Conservation (phyloP, 2,888 invertebrate species). For the Ichneumoninae sp. region DNA sequence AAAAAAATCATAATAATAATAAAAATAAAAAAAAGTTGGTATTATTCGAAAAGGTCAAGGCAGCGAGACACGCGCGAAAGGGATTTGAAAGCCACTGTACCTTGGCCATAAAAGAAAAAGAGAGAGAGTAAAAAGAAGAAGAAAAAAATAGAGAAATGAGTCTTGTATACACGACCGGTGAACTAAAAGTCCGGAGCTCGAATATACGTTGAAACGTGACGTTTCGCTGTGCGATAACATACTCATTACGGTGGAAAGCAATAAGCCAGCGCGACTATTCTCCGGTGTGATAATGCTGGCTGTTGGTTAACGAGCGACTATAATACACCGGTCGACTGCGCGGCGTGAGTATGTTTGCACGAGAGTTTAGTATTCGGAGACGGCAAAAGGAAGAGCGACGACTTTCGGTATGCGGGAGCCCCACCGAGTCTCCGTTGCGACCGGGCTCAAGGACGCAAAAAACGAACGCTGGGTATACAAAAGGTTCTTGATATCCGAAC, state of each 20-base stretch:
- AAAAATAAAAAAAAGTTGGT: neutral
- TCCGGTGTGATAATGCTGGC: conserved; percentile 8
- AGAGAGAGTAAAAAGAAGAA: neutral
- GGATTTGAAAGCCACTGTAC: conserved; percentile 45
- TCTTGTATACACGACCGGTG: neutral
- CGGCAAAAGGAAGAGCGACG: conserved; percentile 40
- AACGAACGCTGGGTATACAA: conserved; percentile 29
- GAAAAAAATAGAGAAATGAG: neutral
- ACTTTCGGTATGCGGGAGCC: conserved; percentile 41
- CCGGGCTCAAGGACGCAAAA: conserved; percentile 49
- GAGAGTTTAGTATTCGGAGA: conserved; percentile 55
- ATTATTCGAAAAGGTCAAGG: conserved; percentile 46
- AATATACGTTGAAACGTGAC: conserved; percentile 5
- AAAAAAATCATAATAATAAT: neutral
- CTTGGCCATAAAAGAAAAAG: conserved; percentile 7
- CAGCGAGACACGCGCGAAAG: conserved; percentile 10
- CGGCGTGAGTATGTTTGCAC: conserved; percentile 18
- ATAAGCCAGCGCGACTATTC: conserved; percentile 13
- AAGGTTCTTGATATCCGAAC: conserved; percentile 55
- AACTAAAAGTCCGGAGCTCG: conserved; percentile 14
- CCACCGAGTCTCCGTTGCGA: conserved; percentile 24
- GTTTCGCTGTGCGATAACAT: conserved; percentile 48
- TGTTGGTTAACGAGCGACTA: neutral
- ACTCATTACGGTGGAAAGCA: conserved; percentile 33
- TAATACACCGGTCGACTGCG: conserved; percentile 7